Evolutionary conservation across 2,113 vertebrate species (phyloP).

Genomic region (Lycaon pictus): DNA sequence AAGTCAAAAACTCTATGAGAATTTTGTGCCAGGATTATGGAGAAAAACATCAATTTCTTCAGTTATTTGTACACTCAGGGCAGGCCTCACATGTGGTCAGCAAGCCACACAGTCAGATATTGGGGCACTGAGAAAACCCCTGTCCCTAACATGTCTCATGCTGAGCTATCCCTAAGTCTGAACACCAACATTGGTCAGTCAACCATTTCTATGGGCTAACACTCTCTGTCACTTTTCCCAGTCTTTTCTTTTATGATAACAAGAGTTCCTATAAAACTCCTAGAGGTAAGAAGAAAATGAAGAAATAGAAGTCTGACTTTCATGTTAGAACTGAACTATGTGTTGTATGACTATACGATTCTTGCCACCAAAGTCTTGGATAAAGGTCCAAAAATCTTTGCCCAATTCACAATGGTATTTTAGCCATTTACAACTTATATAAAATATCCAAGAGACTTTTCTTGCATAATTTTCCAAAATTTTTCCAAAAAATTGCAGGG

Average conservation of each 20-base stretch:
- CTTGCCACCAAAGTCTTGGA: neutral
- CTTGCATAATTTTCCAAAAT: neutral
- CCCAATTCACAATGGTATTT: neutral
- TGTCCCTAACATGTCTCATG: neutral
- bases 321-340: neutral
- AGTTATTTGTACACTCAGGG: neutral
- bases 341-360: neutral
- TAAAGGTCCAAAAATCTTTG: neutral
- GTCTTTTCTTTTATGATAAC: neutral
- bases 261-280: neutral
- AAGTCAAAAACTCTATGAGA: neutral
- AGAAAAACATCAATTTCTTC: neutral
- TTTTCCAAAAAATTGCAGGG: neutral
- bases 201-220: neutral
- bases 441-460: slow-evolving; percentile 6
- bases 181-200: neutral
- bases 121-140: neutral
- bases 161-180: neutral
- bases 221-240: neutral
- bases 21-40: too few relatives aligned
- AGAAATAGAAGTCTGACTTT: neutral
- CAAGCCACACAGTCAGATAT: neutral
- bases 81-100: neutral
- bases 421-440: neutral
- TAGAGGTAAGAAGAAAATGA: neutral